Evolutionary conservation across 2,888 invertebrate genomes (phyloP).

Genomic region (Heliconius charithonia): DNA sequence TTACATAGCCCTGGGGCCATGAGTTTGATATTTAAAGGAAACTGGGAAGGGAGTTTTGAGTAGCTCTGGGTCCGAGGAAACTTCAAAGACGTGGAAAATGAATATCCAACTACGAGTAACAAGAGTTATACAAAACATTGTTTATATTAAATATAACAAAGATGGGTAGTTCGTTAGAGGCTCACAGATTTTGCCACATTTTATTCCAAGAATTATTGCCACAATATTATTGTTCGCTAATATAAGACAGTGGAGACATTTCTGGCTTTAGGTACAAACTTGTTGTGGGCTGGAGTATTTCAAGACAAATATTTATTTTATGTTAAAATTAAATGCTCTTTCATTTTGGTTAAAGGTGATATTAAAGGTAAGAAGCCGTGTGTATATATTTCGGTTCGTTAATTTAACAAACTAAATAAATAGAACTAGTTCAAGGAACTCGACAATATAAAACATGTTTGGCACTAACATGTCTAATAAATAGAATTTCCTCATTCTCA

Average conservation of each 20-base stretch:
- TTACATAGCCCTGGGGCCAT: not conserved
- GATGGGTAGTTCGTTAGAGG: no score
- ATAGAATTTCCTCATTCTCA: conserved; percentile 24
- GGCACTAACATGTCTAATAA: conserved; percentile 13
- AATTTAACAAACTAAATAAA: not conserved
- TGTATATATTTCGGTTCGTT: not conserved
- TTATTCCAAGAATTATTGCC: not conserved
- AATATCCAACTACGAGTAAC: not conserved
- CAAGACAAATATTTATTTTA: no score
- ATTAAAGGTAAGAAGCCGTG: not conserved
- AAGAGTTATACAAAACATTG: not conserved
- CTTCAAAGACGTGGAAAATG: conserved; percentile 4
- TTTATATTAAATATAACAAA: conserved; percentile 11
- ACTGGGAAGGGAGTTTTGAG: no score
- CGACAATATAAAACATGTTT: conserved; percentile 12
- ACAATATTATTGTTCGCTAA: no score
- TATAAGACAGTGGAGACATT: no score
- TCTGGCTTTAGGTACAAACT: no score
- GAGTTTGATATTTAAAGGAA: not conserved
- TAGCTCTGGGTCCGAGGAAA: not conserved
- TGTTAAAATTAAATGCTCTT: no score
- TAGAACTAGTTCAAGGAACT: not conserved
- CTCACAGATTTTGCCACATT: no score
- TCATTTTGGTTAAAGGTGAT: no score
- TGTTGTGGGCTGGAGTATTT: no score